A percentile compares a stretch with the other conserved stretches of the same genome.
Conservation (phyloP, 2,888 invertebrate genomes). For the Apamea epomidion region DNA sequence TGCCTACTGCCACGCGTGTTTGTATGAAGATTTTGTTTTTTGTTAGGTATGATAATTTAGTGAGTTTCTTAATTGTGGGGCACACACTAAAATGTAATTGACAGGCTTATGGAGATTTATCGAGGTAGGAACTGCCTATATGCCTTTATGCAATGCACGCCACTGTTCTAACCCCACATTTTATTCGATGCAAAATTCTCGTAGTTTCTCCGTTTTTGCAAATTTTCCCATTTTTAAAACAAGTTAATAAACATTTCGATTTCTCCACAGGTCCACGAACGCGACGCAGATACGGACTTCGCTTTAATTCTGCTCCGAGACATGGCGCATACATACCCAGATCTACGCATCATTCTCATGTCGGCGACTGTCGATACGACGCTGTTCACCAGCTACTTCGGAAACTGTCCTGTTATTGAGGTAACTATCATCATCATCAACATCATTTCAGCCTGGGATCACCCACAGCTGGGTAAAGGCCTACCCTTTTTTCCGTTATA, state of each 20-base stretch:
- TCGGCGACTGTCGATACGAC: constrained; percentile 99
- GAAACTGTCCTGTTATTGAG: constrained; percentile 97
- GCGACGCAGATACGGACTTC: constrained; percentile 98
- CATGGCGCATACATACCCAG: constrained; percentile 98
- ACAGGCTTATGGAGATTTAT: too few species aligned
- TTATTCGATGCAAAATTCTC: neutral
- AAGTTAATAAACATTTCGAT: neutral
- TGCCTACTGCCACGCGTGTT: too few species aligned
- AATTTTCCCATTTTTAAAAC: too few species aligned
- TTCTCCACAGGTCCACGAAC: constrained; percentile 84
- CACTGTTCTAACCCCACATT: neutral
- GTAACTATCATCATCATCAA: constrained; percentile 68
- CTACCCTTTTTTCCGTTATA: too few species aligned
- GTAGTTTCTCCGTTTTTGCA: neutral
- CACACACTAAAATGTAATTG: too few species aligned
- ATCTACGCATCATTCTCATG: constrained; percentile 98
- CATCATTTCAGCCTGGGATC: neutral
- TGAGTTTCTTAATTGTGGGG: too few species aligned
- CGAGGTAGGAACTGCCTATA: too few species aligned
- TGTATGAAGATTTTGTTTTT: too few species aligned
- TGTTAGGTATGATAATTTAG: too few species aligned
- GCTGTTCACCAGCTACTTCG: constrained; percentile 97
- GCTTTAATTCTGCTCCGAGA: constrained; percentile 98
- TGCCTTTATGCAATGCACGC: too few species aligned
- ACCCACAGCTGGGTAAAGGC: too few species aligned